Evolutionary conservation across 2,113 vertebrate genomes (phyloP), one percentile per base, ranked within the genome.

Genomic region (Synchiropus splendidus): DNA sequence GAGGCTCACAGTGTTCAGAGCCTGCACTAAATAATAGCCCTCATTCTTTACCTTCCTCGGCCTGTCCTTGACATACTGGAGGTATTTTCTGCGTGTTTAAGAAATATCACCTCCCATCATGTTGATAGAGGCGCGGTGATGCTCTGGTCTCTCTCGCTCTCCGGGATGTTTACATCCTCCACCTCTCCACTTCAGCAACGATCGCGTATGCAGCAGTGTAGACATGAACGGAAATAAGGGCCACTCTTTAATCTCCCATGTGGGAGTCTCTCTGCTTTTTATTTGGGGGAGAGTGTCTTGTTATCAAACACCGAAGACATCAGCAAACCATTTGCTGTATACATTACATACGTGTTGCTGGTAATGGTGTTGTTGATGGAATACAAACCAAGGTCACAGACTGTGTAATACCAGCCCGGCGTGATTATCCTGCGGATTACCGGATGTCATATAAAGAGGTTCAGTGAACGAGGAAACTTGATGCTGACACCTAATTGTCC

Each of bases 181-280:
- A 40, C 62, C 61, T 70, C 27, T 39, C 47, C 31, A 11, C 70
- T 49, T 64, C 51, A 52, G 60, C 61, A 44, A 42, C 51, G 61
- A 76, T 78, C 71, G 51, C 68, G 67, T 67, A 78, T 81, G 79
- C 74, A 70, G 58, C 36, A 31, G 71, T 67, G 78, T 75, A 46
- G 64, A 39, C 58, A 36, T 66, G 74, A 77, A 63, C 48, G 72
- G 77, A 77, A 77, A 78, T 78, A 58, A 78, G 81, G 75, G 78
- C 80, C 75, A 81, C 70, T 69, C 55, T 67, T 80, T 74, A 77
- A 72, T 77, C 65, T 77, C 48, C 31, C 15, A 61, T 12, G 45
- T 27, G 11, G 64, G 38, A 52, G 54, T 72, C 50, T 65, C 42
- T 58, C 12, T 41, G 45, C 63, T 58, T 47, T 49, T 35, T 54